Percentiles rank a stretch among this genome's conserved stretches.
Evolutionary conservation across 2,888 invertebrate species (phyloP).

Genomic region (Tiliacea citrago): DNA sequence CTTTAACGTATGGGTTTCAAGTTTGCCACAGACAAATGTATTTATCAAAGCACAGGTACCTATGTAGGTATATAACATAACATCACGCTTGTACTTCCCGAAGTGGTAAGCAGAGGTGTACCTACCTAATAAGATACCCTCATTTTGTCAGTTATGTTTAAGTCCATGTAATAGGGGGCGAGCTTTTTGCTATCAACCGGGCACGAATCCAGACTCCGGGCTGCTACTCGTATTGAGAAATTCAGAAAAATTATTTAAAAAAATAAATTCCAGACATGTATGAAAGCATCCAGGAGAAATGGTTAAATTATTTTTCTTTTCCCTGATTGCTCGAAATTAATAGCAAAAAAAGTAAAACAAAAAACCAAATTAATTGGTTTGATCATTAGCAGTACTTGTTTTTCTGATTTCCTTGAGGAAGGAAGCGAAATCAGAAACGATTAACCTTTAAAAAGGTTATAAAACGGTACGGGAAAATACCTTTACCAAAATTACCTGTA

Average conservation of each 20-base stretch:
- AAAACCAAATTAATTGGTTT: background rate
- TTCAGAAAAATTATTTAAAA: background rate
- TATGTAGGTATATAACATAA: background rate
- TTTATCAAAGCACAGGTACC: background rate
- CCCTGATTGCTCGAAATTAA: background rate
- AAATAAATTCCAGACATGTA: background rate
- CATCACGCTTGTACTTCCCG: background rate
- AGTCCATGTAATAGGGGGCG: background rate
- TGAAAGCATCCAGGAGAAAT: background rate
- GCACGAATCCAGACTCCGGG: background rate
- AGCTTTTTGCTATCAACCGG: background rate
- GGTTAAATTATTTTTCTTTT: background rate
- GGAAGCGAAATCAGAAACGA: background rate
- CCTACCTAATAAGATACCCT: too few relatives aligned
- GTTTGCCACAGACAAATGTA: background rate
- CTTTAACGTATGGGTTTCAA: background rate
- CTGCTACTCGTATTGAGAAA: background rate
- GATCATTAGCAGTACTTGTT: background rate
- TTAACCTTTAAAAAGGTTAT: background rate
- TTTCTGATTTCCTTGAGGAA: slow-evolving; percentile 14
- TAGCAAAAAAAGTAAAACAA: background rate
- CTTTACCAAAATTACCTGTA: background rate
- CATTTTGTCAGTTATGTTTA: background rate
- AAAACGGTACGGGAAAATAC: background rate
- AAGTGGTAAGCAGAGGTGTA: too few relatives aligned